Base-by-base conservation (phyloP, 1,140 invertebrate genomes). In the Trichogramma pretiosum region DNA sequence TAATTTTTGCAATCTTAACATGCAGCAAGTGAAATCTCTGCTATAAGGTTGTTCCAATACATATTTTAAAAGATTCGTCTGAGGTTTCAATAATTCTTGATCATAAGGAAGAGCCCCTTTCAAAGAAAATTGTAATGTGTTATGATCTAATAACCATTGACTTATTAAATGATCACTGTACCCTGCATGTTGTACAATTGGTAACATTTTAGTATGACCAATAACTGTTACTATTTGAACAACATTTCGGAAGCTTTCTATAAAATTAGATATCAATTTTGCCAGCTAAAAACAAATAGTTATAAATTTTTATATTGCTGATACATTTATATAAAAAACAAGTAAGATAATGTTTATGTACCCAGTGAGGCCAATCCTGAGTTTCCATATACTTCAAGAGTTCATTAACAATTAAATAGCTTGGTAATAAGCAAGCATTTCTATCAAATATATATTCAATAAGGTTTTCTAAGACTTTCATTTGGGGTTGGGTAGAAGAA, bases 141-240 rank as follows among this genome's bases (percentile, higher is more conserved):
- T 78, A 5, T 87, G 83, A 74, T 96, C 93, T 7, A 98, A 67
- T 49, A 91, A 81, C 93, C 93, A 97, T 0, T 90, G 87, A 65
- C 89, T 89, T 21, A 89, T 81, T n/a, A 89, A 73, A 58, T 89
- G 84, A 65, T 89, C 87, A 0, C 85, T 85, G 62, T 89, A 89
- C 8, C 87, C 87, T 36, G 91, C 93, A 62, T 91, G 85, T 55
- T 96, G 93, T 3, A 97, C 91, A 19, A 98, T 86, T 5, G 94
- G 93, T 21, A 94, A 68, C 82, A 97, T 88, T 57, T 86, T 82
- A 5, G 87, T 81, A 56, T 92, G 84, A 0, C 90, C 90, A 57
- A 92, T 84, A 28, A 96, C 89, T 1, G 92, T 87, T 0, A 96
- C 88, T 87, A 97, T 96, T 74, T 96, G 92, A 0, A 93, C 91